Evolutionary conservation across 2,113 vertebrate genomes (phyloP), one percentile per base, ranked within the genome.

Genomic region (Aythya baeri): DNA sequence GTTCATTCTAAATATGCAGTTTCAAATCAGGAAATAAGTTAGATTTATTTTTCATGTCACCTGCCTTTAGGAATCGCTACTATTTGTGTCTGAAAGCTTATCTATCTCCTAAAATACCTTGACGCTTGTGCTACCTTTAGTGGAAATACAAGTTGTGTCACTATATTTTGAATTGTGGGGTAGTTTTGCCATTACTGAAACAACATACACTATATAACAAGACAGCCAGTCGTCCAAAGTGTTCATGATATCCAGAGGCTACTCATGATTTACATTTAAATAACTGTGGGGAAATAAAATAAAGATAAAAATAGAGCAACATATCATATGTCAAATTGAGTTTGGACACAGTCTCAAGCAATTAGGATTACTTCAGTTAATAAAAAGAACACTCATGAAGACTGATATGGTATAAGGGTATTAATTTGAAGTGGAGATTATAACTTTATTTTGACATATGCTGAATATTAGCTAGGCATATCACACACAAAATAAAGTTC

Each of bases 401-500:
- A 81, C 54, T 74, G 88, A 88, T 94, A 91, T 44, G 81, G 81
- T 86, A 65, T 92, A 96, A 96, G 49, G 67, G 63, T 94, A 88
- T 96, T 96, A 96, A 97, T 93, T 90, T 96, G 80, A 96, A 96
- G 80, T 83, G 63, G 89, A 94, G 95, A 97, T 96, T 95, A 96
- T 93, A 91, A 93, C 73, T 92, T 68, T 90, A 87, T 93, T 96
- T 93, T 96, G 94, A 95, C 89, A 65, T 90, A 82, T 79, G 66
- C 74, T 86, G 84, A 90, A 74, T 94, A 93, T 97, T 86, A 95
- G 67, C 55, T 68, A 94, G 89, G 75, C 68, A 46, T 82, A 94
- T 89, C 80, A 67, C 52, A 92, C 78, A 61, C 61, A 93, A 93
- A 73, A 81, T 49, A 27, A 83, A 83, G 66, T 86, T 77, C 17